phyloP scores from a whole-genome alignment of 2,797 vertebrate genomes.

The Calcarius lapponicus region DNA sequence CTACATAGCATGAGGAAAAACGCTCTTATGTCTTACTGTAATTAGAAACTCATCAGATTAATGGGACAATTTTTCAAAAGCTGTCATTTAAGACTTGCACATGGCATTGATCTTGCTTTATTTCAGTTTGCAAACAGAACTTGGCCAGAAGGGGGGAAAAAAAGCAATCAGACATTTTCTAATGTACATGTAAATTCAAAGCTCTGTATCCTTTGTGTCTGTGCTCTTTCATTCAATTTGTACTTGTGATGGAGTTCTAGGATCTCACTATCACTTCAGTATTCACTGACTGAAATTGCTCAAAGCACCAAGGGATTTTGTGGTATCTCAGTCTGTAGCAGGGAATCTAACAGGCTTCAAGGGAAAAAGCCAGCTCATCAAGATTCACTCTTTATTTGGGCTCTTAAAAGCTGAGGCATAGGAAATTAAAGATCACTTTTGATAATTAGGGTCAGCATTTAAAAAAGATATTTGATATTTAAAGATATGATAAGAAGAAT shows the following conservation, averaged over 20 bases:
- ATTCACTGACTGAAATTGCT: neutral
- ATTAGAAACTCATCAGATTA: constrained; percentile 60
- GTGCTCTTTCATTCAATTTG: neutral
- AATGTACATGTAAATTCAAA: neutral
- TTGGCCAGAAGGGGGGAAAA: neutral
- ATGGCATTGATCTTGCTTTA: neutral
- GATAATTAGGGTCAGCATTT: neutral
- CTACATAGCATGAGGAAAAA: neutral
- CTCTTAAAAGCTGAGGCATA: neutral
- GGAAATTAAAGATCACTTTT: neutral
- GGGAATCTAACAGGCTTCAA: neutral
- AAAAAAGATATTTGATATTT: neutral
- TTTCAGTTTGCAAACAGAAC: neutral
- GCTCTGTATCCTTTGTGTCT: neutral
- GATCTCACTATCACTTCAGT: neutral
- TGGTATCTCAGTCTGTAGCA: neutral
- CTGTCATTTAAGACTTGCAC: constrained; percentile 14
- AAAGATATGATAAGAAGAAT: neutral
- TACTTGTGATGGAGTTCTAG: neutral
- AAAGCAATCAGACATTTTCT: neutral
- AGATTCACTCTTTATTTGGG: neutral
- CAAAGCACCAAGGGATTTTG: neutral
- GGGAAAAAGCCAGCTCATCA: neutral
- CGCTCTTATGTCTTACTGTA: constrained; percentile 39
- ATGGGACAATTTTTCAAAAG: constrained; percentile 44